Evolutionary conservation across 1,140 invertebrate genomes (phyloP).

Genomic region (Ectropis grisescens): DNA sequence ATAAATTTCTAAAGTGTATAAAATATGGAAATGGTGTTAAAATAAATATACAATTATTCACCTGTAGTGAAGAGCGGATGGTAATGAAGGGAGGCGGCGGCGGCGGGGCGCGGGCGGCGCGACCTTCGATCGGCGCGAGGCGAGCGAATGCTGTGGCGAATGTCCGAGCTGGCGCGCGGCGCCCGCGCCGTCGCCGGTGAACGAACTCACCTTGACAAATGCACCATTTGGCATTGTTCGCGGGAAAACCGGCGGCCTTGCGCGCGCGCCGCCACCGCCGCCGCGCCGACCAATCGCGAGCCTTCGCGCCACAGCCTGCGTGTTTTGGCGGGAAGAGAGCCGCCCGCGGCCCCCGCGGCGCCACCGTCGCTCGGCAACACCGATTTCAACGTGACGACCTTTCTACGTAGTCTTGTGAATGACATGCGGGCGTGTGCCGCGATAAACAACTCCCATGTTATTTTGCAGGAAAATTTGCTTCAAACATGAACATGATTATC

Average conservation of each 20-base stretch:
- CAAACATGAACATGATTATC: too few relatives aligned
- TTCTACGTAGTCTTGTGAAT: slow-evolving; percentile 24
- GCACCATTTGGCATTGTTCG: slow-evolving; percentile 70
- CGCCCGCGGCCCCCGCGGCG: slow-evolving; percentile 26
- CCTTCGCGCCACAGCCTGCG: slow-evolving; percentile 63
- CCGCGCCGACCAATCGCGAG: slow-evolving; percentile 41
- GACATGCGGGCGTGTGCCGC: slow-evolving; percentile 13
- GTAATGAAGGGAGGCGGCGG: slow-evolving; percentile 33
- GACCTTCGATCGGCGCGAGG: slow-evolving; percentile 55
- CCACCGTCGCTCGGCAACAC: slow-evolving; percentile 23
- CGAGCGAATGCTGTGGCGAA: slow-evolving; percentile 29
- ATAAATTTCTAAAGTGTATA: too few relatives aligned
- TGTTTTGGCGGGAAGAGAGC: slow-evolving; percentile 58
- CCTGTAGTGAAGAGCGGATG: slow-evolving; percentile 39
- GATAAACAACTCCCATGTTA: too few relatives aligned
- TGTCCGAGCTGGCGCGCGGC: slow-evolving; percentile 33
- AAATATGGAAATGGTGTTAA: too few relatives aligned
- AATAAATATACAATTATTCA: too few relatives aligned
- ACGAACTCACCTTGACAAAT: slow-evolving; percentile 70
- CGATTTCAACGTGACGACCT: slow-evolving; percentile 43
- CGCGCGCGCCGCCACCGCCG: slow-evolving; percentile 37
- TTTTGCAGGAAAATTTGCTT: too few relatives aligned
- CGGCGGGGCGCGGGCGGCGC: slow-evolving; percentile 27
- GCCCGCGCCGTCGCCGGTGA: slow-evolving; percentile 62
- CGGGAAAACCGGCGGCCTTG: slow-evolving; percentile 69